Percentiles rank a stretch among this genome's conserved stretches.
Conservation (phyloP, 2,888 invertebrate genomes). For the Pristionchus arcanus region DNA sequence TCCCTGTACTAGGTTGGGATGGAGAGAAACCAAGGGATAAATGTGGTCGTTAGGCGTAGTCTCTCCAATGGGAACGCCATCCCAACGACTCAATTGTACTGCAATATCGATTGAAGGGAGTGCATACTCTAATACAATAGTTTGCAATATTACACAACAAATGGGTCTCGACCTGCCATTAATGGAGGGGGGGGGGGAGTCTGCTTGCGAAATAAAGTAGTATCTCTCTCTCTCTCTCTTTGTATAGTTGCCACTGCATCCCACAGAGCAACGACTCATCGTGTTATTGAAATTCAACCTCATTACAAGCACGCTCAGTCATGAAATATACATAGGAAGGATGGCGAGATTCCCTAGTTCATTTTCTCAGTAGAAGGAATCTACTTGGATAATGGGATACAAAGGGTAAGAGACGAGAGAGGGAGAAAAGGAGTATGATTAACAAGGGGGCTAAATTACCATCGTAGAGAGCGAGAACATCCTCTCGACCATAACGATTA, state of each 20-base stretch:
- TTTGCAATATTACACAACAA: neutral
- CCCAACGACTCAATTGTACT: neutral
- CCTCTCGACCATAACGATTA: conserved; percentile 55
- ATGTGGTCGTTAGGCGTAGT: neutral
- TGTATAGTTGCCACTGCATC: neutral
- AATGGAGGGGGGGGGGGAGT: neutral
- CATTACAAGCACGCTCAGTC: neutral
- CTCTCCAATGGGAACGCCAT: neutral
- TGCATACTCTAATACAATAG: neutral
- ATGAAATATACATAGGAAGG: conserved; percentile 10
- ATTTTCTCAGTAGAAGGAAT: neutral
- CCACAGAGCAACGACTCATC: neutral
- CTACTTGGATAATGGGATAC: neutral
- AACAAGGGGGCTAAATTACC: conserved; percentile 18
- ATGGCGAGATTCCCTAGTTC: neutral
- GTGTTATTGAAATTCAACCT: conserved; percentile 25
- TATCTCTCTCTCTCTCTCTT: neutral
- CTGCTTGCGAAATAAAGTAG: neutral
- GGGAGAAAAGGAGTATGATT: neutral
- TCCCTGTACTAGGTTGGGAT: neutral
- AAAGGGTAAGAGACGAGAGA: neutral
- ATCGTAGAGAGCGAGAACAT: conserved; percentile 39
- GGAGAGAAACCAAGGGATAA: neutral
- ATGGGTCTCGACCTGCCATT: neutral
- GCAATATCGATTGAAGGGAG: neutral